Base-by-base conservation (phyloP, 1,140 invertebrate genomes). In the Lutraria rhynchaena region DNA sequence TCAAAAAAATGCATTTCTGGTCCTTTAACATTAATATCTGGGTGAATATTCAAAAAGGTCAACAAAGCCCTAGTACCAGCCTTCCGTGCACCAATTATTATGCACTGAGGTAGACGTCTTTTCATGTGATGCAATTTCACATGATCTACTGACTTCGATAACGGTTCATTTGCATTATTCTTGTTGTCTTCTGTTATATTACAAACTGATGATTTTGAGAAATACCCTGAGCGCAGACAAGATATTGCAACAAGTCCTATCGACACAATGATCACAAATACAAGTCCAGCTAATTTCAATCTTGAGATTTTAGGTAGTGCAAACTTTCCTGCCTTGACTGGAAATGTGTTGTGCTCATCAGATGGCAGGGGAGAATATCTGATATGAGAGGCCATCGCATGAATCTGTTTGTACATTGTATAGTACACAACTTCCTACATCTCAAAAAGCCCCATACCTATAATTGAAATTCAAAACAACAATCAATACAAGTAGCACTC, bases 11-110 rank as follows among this genome's bases (percentile, higher is more conserved):
- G 93, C 31, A 92, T 76, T 82, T 92, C 91, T 19, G 81, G 71
- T 22, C 84, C 82, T 19, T 91, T 92, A 1, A 88, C 85, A 29
- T 85, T 83, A 33, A 93, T 87, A 33, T 89, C 81, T 27, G 93
- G 90, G 84, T 93, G 93, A 31, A 93, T 84, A 53, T 90, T 88
- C 7, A 93, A 80, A 49, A 92, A 93, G 19, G 90, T 88, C 2
- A 93, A 85, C 53, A 93, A 86, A 13, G 93, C 93, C 51, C 93
- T 76, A 0, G 93, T 93, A 11, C 93, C 93, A 7, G 90, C 92
- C 82, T 93, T 93, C 19, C 92, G 82, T 1, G 90, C 93, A 31
- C 93, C 93, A 55, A 93, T 93, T 9, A 93, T 92, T 51, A 92
- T 86, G 58, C 87, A 90, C 46, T 89, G 86, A 35, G 91, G 91